Base-by-base conservation (phyloP, 1,140 invertebrate species). In the Lordiphosa clarofinis region DNA sequence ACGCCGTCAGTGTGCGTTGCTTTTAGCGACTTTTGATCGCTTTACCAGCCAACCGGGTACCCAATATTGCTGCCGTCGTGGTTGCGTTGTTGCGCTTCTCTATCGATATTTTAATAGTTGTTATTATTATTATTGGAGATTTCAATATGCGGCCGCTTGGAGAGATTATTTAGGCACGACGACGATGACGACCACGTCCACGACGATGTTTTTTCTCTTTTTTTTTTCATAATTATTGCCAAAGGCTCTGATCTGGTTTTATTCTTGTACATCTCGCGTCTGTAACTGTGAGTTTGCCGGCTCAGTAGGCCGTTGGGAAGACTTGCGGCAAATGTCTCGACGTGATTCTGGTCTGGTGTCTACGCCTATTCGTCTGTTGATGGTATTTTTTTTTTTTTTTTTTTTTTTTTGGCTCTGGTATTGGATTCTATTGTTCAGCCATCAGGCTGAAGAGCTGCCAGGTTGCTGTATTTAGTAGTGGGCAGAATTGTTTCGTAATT, bases 401-500 rank as follows among this genome's bases (percentile, higher is more conserved):
- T 19, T 36, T 12, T 43, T 24, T 12, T 42, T 10, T 31, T 31
- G 12, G 33, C 37, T 67, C 28, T 50, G 62, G 37, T 61, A 47
- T 56, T 52, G 49, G 55, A 49, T 63, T 68, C 72, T 71, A 76
- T 82, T 82, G 72, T 76, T 81, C 57, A 66, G 59, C 42, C 21
- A 52, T 49, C 43, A 40, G 54, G 56, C 65, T 50, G 53, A 64
- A 64, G 64, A 73, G 55, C 66, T 56, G 70, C 65, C 43, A 38
- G 64, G 59, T 68, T 61, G 64, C 67, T 57, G 57, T 58, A 54
- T 78, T 69, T 73, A 59, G 52, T 68, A 52, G 73, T 78, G 74
- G 74, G 74, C 78, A 73, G 59, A 76, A 82, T 82, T 69, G 76
- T 82, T 82, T 82, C 72, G 76, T 82, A 82, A 82, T 82, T 82